Conservation (phyloP, 2,113 vertebrate species). For the Dipodomys spectabilis region DNA sequence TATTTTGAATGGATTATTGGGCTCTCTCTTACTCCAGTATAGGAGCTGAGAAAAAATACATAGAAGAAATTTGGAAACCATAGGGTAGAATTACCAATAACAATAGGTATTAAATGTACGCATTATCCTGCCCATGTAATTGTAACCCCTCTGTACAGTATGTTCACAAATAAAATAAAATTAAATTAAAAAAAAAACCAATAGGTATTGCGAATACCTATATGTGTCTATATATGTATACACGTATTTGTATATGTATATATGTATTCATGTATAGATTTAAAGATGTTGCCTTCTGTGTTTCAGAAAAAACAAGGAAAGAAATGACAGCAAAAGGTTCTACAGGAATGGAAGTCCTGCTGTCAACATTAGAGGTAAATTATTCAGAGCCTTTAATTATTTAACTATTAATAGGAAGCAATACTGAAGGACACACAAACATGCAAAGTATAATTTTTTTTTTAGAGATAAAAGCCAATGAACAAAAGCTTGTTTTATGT, state of each 20-base stretch:
- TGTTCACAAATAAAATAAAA: too few relatives aligned
- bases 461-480: constrained; percentile 31
- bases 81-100: neutral
- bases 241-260: too few relatives aligned
- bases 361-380: constrained; percentile 94
- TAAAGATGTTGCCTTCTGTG: constrained; percentile 64
- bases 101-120: too few relatives aligned
- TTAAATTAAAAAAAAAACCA: too few relatives aligned
- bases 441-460: neutral
- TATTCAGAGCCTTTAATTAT: neutral
- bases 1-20: neutral
- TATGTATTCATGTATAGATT: neutral
- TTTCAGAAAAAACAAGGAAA: constrained; percentile 96
- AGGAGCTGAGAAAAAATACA: constrained; percentile 31
- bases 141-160: too few relatives aligned
- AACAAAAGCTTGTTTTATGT: constrained; percentile 38
- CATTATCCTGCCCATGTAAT: too few relatives aligned
- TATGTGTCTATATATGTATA: too few relatives aligned
- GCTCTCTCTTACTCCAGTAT: neutral
- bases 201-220: too few relatives aligned
- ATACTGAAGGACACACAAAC: neutral
- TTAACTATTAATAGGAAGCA: neutral
- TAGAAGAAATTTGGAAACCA: neutral
- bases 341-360: constrained; percentile 94
- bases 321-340: constrained; percentile 97